Evolutionary conservation across 2,888 invertebrate genomes (phyloP).

Genomic region (Tineola bisselliella): DNA sequence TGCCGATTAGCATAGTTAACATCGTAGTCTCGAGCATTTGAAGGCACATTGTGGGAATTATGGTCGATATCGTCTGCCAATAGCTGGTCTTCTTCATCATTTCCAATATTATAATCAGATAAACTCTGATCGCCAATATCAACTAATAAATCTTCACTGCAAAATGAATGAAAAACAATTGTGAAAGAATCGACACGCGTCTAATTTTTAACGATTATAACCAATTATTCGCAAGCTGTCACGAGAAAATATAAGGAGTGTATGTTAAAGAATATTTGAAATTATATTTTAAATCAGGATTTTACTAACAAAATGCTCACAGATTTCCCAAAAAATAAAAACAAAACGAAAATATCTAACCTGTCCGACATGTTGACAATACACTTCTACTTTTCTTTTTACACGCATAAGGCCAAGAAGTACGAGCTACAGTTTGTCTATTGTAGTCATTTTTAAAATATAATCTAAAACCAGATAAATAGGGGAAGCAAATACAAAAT

Average conservation of each 20-base stretch:
- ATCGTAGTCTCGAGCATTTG: conserved; percentile 25
- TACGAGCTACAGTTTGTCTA: too few species aligned
- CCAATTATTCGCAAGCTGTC: background rate
- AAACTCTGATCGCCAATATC: conserved; percentile 62
- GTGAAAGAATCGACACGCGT: background rate
- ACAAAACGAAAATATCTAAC: conserved; percentile 36
- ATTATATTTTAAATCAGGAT: too few species aligned
- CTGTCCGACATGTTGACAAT: conserved; percentile 61
- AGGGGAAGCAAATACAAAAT: too few species aligned
- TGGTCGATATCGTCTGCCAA: conserved; percentile 56
- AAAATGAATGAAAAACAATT: conserved; percentile 20
- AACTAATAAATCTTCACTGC: conserved; percentile 59
- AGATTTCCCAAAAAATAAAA: conserved; percentile 14
- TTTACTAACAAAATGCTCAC: background rate
- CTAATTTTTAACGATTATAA: background rate
- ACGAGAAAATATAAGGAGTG: too few species aligned
- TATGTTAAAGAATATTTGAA: too few species aligned
- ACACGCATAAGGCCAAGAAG: too few species aligned
- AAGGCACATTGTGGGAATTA: conserved; percentile 53
- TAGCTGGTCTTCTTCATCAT: conserved; percentile 60
- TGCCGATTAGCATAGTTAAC: conserved; percentile 9
- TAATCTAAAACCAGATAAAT: too few species aligned
- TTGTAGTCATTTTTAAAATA: too few species aligned
- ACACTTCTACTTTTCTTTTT: background rate
- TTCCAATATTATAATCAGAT: conserved; percentile 60